Base-by-base conservation (phyloP, 2,888 invertebrate species). In the Apodemia mormo region DNA sequence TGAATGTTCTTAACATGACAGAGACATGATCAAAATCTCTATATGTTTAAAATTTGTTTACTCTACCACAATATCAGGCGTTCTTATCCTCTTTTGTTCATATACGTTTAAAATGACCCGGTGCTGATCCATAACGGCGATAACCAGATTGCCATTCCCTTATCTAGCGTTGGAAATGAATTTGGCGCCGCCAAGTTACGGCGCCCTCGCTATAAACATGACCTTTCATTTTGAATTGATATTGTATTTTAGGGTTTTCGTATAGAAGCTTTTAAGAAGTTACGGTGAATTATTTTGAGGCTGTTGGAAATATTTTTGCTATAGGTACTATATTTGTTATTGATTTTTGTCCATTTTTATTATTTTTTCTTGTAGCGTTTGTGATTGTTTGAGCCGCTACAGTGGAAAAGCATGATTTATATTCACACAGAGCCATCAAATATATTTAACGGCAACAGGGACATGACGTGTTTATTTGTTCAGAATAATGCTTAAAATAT, bases 31-130 rank as follows among this genome's bases (percentile, higher is more conserved):
- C n/a, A 12, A 1, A 49, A 49, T 10, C n/a, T 1, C n/a, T 6
- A 49, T 49, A 49, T 49, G 49, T 52, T 52, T 52, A 52, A 52
- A 52, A 52, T 52, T 5, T 52, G n/a, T n/a, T 52, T 52, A 52
- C 52, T 52, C n/a, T 52, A 52, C 52, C 52, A n/a, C 52, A 52
- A n/a, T 52, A 52, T 52, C 52, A 52, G n/a, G 52, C 52, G 52
- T n/a, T 52, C n/a, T 52, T 52, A 84, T 82, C 79, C 80, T 81
- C 82, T 84, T 85, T 85, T 85, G 82, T 85, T 85, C 82, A 83
- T 85, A 85, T 83, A 81, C 81, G 81, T 82, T 85, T 86, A 85
- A 87, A 87, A 89, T 85, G 82, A 82, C 81, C 82, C 81, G 81
- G 84, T 85, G 83, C 84, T 85, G 86, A 86, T 84, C 77, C 77